These are phyloP conservation scores for Phoenoteleia sp. DNA, from an alignment of 2,888 invertebrate genomes.

Conservation along the genomic window DNA sequence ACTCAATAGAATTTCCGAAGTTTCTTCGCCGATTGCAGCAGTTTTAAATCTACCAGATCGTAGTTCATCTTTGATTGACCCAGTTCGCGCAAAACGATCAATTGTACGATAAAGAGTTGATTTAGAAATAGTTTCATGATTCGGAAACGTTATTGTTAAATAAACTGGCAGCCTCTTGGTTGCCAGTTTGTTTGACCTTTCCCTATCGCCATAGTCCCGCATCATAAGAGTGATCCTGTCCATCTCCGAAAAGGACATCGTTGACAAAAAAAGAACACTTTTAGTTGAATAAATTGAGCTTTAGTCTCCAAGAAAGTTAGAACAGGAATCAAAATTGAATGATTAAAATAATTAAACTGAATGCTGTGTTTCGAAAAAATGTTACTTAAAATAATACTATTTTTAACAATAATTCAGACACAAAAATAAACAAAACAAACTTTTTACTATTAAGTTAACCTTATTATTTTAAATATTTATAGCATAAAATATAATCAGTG, in stretches of 20 bases:
- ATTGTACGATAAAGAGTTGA: not conserved
- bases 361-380: no score
- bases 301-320: not conserved
- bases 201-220: not conserved
- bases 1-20: not conserved
- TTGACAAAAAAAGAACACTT: not conserved
- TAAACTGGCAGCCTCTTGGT: not conserved
- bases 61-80: not conserved
- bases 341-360: no score
- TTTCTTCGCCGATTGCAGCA: not conserved
- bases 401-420: no score
- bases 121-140: not conserved
- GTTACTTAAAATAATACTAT: no score
- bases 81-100: slow-evolving; percentile 4
- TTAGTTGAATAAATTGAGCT: not conserved
- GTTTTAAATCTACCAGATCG: slow-evolving; percentile 1
- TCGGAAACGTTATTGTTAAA: not conserved
- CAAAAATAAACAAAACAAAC: no score
- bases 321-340: not conserved
- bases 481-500: no score
- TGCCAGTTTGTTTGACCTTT: not conserved
- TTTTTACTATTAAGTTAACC: no score
- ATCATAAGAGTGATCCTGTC: not conserved
- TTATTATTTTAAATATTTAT: no score
- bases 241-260: not conserved